Evolutionary conservation across 2,113 vertebrate genomes (phyloP), one percentile per base, ranked within the genome.

Genomic region (Cinclus mexicanus): DNA sequence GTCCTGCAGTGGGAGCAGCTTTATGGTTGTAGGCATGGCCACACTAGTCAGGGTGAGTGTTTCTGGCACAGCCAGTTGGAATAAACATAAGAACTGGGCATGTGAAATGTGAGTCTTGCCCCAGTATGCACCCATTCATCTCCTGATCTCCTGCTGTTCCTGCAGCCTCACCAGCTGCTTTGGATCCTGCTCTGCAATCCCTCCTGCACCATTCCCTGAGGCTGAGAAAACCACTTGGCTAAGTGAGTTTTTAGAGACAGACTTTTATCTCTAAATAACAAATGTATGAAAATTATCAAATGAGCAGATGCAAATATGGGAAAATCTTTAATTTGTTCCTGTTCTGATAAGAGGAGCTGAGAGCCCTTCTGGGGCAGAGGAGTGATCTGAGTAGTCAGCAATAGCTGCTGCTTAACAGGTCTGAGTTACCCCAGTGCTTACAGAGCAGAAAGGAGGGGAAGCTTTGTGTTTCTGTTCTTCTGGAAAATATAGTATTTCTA

Each of bases 241-340:
- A 81, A 94, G 79, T 86, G 86, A 83, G 87, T 60, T 94, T 93
- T 94, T 19, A 93, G 71, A 94, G 72, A 64, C 85, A 93, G 75
- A 46, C 65, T 94, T 92, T 90, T 92, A 90, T 95, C 90, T 94
- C 77, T 71, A 82, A 89, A 53, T 77, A 92, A 95, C 87, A 94
- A 90, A 84, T 19, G 11, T 56, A 81, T 41, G 41, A 46, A 91
- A 89, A 88, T 78, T 75, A 87, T 96, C 83, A 90, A 82, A 87
- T 61, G 80, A 76, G 77, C 61, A 87, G 86, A 81, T 79, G 83
- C 77, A 95, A 89, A 79, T 92, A 61, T 12, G 49, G 56, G 71
- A 90, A 91, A 82, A 57, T 68, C 72, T 95, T 89, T 84, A 71
- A 72, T 89, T 93, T 90, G 31, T 86, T 86, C 49, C 72, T 81